These are phyloP conservation scores for Chionodraco myersi DNA, from an alignment of 2,113 vertebrate genomes.

Conservation along the genomic window DNA sequence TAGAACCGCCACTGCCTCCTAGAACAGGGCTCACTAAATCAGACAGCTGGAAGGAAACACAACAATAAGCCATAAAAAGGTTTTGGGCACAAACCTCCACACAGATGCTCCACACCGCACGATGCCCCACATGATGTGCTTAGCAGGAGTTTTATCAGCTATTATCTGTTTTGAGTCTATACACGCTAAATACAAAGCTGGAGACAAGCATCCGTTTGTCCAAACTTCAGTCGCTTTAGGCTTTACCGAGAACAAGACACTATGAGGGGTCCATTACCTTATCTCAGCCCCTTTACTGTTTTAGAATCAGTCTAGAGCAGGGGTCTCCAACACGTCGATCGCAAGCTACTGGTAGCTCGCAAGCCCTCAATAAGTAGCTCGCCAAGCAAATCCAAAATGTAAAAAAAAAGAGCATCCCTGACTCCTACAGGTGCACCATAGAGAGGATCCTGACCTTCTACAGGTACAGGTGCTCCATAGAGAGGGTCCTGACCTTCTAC, in stretches of 20 bases:
- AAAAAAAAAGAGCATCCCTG: too few relatives aligned
- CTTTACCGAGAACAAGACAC: background rate
- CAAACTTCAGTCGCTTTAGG: background rate
- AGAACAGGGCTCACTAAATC: too few relatives aligned
- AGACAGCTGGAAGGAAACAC: slow-evolving; percentile 3
- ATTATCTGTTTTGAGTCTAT: background rate
- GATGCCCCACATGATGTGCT: background rate
- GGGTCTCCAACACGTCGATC: too few relatives aligned
- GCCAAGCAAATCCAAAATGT: too few relatives aligned
- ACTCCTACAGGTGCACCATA: too few relatives aligned
- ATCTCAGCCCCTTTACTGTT: background rate
- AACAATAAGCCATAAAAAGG: background rate
- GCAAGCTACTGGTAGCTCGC: too few relatives aligned
- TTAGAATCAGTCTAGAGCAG: background rate
- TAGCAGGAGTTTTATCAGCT: slow-evolving; percentile 4
- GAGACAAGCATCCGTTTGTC: background rate
- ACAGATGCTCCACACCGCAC: slow-evolving; percentile 2
- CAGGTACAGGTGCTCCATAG: too few relatives aligned
- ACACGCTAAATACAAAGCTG: background rate
- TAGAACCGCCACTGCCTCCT: too few relatives aligned
- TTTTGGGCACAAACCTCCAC: background rate
- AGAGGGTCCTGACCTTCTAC: too few relatives aligned
- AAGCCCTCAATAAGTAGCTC: too few relatives aligned
- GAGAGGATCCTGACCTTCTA: too few relatives aligned
- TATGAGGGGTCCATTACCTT: background rate